Evolutionary conservation across 2,888 invertebrate species (phyloP).

Genomic region (Unio delphinus): DNA sequence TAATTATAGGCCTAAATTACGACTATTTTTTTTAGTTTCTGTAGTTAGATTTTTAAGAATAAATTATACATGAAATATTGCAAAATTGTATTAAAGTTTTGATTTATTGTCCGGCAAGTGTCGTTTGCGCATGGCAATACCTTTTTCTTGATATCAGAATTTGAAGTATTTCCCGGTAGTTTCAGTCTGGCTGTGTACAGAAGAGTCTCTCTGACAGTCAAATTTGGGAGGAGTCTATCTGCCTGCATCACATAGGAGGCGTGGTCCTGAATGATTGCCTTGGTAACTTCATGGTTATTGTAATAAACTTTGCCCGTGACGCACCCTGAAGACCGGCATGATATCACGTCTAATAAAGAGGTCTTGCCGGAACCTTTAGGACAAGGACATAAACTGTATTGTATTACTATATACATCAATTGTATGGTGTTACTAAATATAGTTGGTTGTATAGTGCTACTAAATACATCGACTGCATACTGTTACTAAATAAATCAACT

Average conservation of each 20-base stretch:
- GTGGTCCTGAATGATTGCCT: slow-evolving; percentile 86
- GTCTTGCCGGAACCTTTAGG: slow-evolving; percentile 87
- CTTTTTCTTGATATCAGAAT: slow-evolving; percentile 23
- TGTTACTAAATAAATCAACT: too few species aligned
- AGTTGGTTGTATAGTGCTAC: too few species aligned
- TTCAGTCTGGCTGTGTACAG: slow-evolving; percentile 60
- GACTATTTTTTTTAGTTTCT: too few species aligned
- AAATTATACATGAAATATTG: too few species aligned
- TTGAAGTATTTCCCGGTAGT: slow-evolving; percentile 60
- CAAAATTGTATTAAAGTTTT: too few species aligned
- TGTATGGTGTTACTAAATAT: too few species aligned
- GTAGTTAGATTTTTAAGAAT: too few species aligned
- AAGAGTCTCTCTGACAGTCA: slow-evolving; percentile 85
- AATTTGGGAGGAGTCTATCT: slow-evolving; percentile 85
- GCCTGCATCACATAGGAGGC: slow-evolving; percentile 90
- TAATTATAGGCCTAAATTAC: too few species aligned
- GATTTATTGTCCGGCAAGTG: too few species aligned
- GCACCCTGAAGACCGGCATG: slow-evolving; percentile 73
- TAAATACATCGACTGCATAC: too few species aligned
- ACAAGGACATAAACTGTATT: too few species aligned
- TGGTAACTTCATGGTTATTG: slow-evolving; percentile 33
- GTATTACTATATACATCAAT: too few species aligned
- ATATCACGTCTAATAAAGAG: slow-evolving; percentile 91
- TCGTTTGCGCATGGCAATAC: slow-evolving; percentile 9
- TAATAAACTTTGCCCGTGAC: slow-evolving; percentile 40